Percentiles rank a stretch among this genome's conserved stretches.
Conservation (phyloP, 2,888 invertebrate species). For the Pterostichus niger region DNA sequence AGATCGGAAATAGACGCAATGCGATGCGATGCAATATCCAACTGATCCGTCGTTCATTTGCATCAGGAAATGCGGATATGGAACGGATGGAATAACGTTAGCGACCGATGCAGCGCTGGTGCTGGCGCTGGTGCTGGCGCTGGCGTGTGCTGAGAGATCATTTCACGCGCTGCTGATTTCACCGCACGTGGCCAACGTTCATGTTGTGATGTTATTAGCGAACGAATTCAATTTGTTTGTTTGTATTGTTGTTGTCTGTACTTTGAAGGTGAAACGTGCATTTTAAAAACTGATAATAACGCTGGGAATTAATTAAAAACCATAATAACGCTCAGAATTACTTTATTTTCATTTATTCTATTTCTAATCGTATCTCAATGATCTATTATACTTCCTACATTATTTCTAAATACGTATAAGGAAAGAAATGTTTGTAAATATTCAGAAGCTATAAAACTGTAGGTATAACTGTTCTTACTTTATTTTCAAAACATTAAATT, state of each 20-base stretch:
- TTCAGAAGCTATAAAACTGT: constrained; percentile 1
- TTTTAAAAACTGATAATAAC: not conserved
- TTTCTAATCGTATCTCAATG: not conserved
- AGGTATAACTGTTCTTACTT: constrained; percentile 40
- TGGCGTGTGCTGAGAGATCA: constrained; percentile 1
- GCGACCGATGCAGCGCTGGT: not conserved
- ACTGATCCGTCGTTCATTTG: not conserved
- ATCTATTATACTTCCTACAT: no score
- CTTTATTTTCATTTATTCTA: not conserved
- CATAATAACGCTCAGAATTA: not conserved
- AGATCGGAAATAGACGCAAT: constrained; percentile 18
- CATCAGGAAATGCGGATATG: constrained; percentile 1
- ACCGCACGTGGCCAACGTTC: not conserved
- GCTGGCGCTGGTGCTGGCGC: not conserved
- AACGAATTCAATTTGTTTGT: no score
- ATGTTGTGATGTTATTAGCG: no score
- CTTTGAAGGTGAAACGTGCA: constrained; percentile 9
- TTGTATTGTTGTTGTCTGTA: not conserved
- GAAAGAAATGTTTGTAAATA: constrained; percentile 17
- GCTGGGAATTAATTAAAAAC: not conserved
- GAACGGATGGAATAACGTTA: not conserved
- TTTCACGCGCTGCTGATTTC: constrained; percentile 5
- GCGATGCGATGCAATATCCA: no score
- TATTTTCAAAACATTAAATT: constrained; percentile 30
- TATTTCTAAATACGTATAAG: no score